phyloP scores from a whole-genome alignment of 2,113 vertebrate species.

The human (Homo sapiens) region DNA sequence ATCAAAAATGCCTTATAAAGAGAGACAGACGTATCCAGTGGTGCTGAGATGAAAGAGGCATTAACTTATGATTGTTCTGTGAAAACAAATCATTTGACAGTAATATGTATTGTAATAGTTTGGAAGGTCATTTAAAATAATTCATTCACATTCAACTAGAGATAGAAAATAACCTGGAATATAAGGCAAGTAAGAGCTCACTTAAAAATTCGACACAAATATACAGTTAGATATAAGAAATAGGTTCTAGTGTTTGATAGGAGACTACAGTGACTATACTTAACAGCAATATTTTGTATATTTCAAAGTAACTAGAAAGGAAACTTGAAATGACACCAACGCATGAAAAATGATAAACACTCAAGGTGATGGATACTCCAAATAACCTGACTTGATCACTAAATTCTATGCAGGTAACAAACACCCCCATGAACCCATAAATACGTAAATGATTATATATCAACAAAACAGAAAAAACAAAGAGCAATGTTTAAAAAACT shows the following conservation, averaged over 20 bases:
- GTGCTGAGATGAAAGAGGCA: neutral
- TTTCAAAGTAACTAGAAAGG: neutral
- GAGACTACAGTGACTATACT: neutral
- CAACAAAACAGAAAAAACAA: neutral
- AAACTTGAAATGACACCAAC: neutral
- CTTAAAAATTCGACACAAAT: slow-evolving; percentile 15
- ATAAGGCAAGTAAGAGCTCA: neutral
- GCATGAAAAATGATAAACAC: neutral
- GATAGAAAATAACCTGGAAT: slow-evolving; percentile 2
- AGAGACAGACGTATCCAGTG: neutral
- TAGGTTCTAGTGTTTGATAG: neutral
- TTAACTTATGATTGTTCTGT: neutral
- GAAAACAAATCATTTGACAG: slow-evolving; percentile 42
- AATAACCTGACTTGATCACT: neutral
- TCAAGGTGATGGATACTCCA: neutral
- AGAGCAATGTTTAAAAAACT: neutral
- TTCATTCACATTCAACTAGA: slow-evolving; percentile 35
- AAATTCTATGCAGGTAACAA: neutral
- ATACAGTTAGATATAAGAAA: neutral
- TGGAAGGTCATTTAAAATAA: slow-evolving; percentile 43
- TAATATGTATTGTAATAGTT: neutral
- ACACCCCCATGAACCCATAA: neutral
- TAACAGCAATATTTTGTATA: neutral
- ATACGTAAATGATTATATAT: neutral
- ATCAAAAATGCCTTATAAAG: neutral